A percentile compares a stretch with the other conserved stretches of the same genome.
Evolutionary conservation across 53 echinoderm and acorn worm genomes (phyloP).

Genomic region (Echinarachnius parma): DNA sequence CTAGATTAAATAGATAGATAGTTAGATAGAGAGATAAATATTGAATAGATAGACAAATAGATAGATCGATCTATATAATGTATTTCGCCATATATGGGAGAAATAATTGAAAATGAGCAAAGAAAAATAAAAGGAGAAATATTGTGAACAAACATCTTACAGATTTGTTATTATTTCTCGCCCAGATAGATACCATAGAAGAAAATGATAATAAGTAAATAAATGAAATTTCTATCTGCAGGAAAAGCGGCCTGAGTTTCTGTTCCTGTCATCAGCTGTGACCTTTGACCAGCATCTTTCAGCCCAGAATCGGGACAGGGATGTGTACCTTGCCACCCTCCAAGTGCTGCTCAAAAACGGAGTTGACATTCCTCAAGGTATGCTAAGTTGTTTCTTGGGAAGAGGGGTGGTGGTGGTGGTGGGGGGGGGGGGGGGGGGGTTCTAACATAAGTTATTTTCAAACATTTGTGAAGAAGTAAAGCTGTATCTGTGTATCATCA

Average conservation of each 20-base stretch:
- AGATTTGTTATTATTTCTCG: background rate
- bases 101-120: no score
- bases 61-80: no score
- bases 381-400: no score
- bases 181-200: background rate
- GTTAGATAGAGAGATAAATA: no score
- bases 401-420: background rate
- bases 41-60: no score
- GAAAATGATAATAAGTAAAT: background rate
- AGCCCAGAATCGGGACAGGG: conserved; percentile 64
- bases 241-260: conserved; percentile 21
- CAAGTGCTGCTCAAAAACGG: conserved; percentile 61
- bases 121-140: no score
- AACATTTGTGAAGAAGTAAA: background rate
- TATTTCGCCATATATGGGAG: no score
- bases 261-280: conserved; percentile 21
- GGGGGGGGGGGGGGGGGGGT: background rate
- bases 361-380: conserved; percentile 67
- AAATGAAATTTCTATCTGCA: background rate
- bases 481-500: background rate
- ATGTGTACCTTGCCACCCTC: conserved; percentile 69
- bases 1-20: no score
- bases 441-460: background rate
- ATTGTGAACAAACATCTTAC: background rate
- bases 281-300: conserved; percentile 67